Percentiles rank a stretch among this genome's conserved stretches.
Evolutionary conservation across 2,797 vertebrate species (phyloP).

Genomic region (Scomberomorus guttatus): DNA sequence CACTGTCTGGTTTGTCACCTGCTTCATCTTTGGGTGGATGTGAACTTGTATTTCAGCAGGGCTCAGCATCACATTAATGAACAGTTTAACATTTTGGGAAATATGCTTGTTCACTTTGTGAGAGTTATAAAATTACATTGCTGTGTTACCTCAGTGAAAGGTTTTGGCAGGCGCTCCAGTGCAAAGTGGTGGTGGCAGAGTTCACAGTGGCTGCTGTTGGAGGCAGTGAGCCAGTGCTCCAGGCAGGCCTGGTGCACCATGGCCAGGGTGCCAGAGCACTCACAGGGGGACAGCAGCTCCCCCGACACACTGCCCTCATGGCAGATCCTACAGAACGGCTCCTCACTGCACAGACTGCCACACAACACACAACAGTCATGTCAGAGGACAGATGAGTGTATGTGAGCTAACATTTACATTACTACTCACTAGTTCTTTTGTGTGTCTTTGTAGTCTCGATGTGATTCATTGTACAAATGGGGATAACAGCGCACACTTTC

Average conservation of each 20-base stretch:
- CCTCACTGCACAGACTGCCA: conserved; percentile 63
- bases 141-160: conserved; percentile 73
- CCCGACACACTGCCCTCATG: conserved; percentile 69
- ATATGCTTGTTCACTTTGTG: background rate
- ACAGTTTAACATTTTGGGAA: background rate
- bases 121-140: background rate
- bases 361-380: conserved; percentile 3
- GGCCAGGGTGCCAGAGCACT: conserved; percentile 81
- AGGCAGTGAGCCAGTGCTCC: conserved; percentile 82
- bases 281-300: conserved; percentile 81
- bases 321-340: conserved; percentile 84
- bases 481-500: no score
- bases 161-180: conserved; percentile 78
- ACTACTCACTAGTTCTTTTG: no score
- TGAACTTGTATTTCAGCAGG: background rate
- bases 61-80: background rate
- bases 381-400: background rate
- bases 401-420: background rate
- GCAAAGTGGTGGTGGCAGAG: conserved; percentile 81
- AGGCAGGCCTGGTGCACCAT: conserved; percentile 80
- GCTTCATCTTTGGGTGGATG: background rate
- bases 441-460: no score
- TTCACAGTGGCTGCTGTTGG: conserved; percentile 82
- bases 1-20: no score
- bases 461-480: no score